A percentile compares a stretch with the other conserved stretches of the same genome.
Conservation (phyloP, 2,797 vertebrate species). For the Enteromius paludinosus region DNA sequence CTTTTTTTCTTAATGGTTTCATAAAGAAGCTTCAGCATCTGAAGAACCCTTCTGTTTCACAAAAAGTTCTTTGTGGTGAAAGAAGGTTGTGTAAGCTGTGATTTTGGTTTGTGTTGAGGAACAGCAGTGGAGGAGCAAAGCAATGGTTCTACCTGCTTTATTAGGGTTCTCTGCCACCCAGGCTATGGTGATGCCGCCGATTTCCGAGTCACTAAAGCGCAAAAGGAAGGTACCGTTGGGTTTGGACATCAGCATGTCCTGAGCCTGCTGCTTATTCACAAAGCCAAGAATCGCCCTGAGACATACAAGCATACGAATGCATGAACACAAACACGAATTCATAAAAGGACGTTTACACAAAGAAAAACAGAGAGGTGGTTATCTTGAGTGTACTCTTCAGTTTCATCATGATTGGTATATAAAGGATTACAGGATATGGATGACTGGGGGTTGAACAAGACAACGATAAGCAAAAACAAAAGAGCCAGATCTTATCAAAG, state of each 20-base stretch:
- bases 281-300: constrained; percentile 93
- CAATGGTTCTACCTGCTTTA: constrained; percentile 74
- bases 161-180: constrained; percentile 90
- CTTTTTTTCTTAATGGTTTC: too few relatives aligned
- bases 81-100: too few relatives aligned
- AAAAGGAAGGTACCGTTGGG: constrained; percentile 95
- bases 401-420: background rate
- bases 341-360: background rate
- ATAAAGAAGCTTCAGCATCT: too few relatives aligned
- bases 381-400: background rate
- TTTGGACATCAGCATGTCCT: constrained; percentile 94
- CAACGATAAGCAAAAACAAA: constrained; percentile 23
- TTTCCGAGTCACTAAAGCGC: constrained; percentile 95
- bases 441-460: background rate
- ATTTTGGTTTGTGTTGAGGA: background rate
- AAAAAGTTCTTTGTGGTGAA: too few relatives aligned
- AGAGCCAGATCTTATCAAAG: constrained; percentile 8
- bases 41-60: too few relatives aligned
- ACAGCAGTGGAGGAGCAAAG: background rate
- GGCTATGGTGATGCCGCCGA: constrained; percentile 95
- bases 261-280: constrained; percentile 96
- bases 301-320: constrained; percentile 25
- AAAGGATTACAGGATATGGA: background rate
- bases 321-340: constrained; percentile 5
- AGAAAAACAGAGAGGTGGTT: background rate